Base-by-base conservation (phyloP, 2,797 vertebrate species). In the Tragelaphus eurycerus region DNA sequence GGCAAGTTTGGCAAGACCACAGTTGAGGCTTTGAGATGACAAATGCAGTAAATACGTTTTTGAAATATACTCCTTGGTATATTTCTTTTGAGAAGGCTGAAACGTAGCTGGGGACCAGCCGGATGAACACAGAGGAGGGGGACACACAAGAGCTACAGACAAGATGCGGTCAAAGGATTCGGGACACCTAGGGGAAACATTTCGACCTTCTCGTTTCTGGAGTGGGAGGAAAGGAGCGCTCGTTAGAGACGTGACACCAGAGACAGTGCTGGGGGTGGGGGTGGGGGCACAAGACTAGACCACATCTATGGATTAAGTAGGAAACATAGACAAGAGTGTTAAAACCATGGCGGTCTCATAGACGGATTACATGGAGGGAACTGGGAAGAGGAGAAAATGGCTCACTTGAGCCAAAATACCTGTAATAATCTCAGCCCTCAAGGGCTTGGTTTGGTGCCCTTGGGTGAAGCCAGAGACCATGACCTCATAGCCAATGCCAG, bases 401-500 rank as follows among this genome's bases (percentile, higher is more conserved):
- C 96, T 98, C 86, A 82, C 97, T 98, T 94, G 96, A 96, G 23
- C 96, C 98, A 98, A 96, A 98, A 98, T 99, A 99, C 99, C 99
- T 99, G 99, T 99, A 98, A 99, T 98, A 98, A 99, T 99, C 99
- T 99, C 99, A 99, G 99, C 98, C 86, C 99, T 99, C 99, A 99
- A 99, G 98, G 99, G 99, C 98, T 99, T 99, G 99, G 99, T 99
- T 98, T 99, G 99, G 97, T 99, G 99, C 98, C 99, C 99, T 98
- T 99, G 99, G 98, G 99, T 99, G 98, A 99, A 99, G 97, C 99
- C 99, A 89, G 99, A 99, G 99, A 99, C 99, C 98, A 99, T 98
- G 99, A 99, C 99, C 99, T 99, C 99, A 99, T 99, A 99, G 99
- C 99, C 99, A 99, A 99, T 99, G 98, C 99, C 99, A 43, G 99